Percentiles rank a stretch among this genome's conserved stretches.
These are phyloP conservation scores for Clarias fuscus DNA, from an alignment of 2,797 vertebrate genomes.

Conservation along the genomic window DNA sequence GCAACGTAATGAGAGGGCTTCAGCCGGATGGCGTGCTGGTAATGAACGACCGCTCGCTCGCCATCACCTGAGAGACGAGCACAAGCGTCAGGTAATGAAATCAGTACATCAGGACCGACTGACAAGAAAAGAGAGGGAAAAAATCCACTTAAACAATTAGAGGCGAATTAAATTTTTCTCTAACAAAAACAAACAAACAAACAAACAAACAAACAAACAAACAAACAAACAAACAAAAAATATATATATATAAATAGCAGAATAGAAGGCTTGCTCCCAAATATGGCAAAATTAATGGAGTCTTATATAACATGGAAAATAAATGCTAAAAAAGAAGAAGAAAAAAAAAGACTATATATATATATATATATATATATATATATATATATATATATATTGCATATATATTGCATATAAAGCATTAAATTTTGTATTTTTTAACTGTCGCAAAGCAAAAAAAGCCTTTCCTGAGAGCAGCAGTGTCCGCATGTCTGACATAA, in stretches of 20 bases:
- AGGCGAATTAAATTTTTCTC: neutral
- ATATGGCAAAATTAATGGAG: neutral
- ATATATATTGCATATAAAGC: neutral
- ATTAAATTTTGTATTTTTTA: neutral
- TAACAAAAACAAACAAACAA: no score
- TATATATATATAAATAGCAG: no score
- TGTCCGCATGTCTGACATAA: neutral
- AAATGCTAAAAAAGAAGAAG: neutral
- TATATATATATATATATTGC: neutral
- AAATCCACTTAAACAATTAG: neutral
- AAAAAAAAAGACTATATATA: no score
- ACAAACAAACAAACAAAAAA: no score
- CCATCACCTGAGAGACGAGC: conserved; percentile 75
- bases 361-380: neutral
- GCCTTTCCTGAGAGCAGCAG: neutral
- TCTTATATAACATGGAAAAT: neutral
- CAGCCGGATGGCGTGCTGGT: conserved; percentile 85
- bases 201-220: no score
- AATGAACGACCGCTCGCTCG: conserved; percentile 82
- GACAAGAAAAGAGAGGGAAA: neutral
- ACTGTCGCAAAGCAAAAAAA: neutral
- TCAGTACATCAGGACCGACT: neutral
- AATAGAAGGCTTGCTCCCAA: neutral
- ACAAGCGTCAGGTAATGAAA: neutral
- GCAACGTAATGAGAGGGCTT: conserved; percentile 91